phyloP scores from a whole-genome alignment of 2,797 vertebrate genomes.

The Poeciliopsis infans region DNA sequence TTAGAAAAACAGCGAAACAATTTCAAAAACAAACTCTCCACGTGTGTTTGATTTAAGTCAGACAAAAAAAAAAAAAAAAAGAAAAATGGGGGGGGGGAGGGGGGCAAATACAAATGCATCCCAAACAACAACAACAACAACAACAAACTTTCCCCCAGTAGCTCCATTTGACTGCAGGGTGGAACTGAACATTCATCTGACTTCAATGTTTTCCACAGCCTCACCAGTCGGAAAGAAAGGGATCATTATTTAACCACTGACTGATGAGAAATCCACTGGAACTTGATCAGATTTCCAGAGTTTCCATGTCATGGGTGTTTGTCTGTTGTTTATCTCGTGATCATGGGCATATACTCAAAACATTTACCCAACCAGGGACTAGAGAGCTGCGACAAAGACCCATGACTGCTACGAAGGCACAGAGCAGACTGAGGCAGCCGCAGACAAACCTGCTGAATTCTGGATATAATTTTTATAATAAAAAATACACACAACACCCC shows the following conservation, averaged over 20 bases:
- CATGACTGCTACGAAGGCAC: slow-evolving; percentile 72
- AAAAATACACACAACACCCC: slow-evolving; percentile 34
- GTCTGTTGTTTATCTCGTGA: slow-evolving; percentile 69
- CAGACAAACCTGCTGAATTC: slow-evolving; percentile 77
- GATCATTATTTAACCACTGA: slow-evolving; percentile 35
- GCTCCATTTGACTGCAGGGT: neutral
- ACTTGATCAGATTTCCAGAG: slow-evolving; percentile 16
- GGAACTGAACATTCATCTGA: neutral
- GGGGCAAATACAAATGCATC: neutral
- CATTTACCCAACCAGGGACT: slow-evolving; percentile 88
- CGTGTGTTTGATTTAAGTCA: neutral
- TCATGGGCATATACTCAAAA: slow-evolving; percentile 99
- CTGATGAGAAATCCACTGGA: slow-evolving; percentile 48
- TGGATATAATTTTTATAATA: slow-evolving; percentile 34
- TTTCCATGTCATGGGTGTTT: slow-evolving; percentile 34
- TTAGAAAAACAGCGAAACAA: neutral
- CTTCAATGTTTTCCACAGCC: neutral
- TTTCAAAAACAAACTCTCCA: neutral
- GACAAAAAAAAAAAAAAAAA: neutral
- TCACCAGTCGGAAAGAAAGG: slow-evolving; percentile 29
- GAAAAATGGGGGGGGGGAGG: no score
- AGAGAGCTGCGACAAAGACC: slow-evolving; percentile 76
- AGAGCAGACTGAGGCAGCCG: slow-evolving; percentile 82
- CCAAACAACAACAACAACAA: slow-evolving; percentile 7
- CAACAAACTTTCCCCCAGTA: slow-evolving; percentile 8